Evolutionary conservation across 2,797 vertebrate genomes (phyloP).

Genomic region (Coracias cyanogaster): DNA sequence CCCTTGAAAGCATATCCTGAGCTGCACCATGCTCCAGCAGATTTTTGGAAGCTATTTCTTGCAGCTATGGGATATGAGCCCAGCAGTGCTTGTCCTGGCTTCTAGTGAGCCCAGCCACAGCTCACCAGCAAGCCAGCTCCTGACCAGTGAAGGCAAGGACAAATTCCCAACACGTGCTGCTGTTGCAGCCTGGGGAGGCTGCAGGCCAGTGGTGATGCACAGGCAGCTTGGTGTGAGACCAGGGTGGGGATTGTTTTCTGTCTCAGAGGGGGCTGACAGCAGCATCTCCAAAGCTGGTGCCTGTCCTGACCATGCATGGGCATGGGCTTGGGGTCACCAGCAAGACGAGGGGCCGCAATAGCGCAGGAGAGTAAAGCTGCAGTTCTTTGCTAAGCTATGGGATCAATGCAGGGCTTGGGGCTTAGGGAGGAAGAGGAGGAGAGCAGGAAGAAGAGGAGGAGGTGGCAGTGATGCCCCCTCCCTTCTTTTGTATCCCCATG

Average conservation of each 20-base stretch:
- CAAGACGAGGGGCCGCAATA: background rate
- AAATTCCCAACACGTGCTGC: accelerated
- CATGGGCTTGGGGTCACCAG: background rate
- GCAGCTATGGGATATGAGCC: background rate
- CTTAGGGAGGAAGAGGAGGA: background rate
- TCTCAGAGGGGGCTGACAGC: background rate
- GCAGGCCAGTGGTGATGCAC: background rate
- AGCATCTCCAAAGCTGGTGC: background rate
- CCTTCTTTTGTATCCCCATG: background rate
- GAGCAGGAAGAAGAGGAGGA: background rate
- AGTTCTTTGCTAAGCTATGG: background rate
- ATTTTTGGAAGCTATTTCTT: background rate
- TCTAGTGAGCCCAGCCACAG: background rate
- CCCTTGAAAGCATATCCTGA: background rate
- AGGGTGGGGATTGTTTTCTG: background rate
- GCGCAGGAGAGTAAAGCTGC: background rate
- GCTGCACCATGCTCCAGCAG: background rate
- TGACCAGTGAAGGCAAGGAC: background rate
- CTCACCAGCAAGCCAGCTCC: background rate
- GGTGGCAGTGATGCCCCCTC: background rate
- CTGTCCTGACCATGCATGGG: background rate
- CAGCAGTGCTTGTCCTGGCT: background rate
- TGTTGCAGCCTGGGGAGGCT: background rate
- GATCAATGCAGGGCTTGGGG: background rate
- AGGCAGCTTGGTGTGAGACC: background rate